Evolutionary conservation across 2,888 invertebrate genomes (phyloP), one percentile per base, ranked within the genome.

Genomic region (Tetranychus truncatus): DNA sequence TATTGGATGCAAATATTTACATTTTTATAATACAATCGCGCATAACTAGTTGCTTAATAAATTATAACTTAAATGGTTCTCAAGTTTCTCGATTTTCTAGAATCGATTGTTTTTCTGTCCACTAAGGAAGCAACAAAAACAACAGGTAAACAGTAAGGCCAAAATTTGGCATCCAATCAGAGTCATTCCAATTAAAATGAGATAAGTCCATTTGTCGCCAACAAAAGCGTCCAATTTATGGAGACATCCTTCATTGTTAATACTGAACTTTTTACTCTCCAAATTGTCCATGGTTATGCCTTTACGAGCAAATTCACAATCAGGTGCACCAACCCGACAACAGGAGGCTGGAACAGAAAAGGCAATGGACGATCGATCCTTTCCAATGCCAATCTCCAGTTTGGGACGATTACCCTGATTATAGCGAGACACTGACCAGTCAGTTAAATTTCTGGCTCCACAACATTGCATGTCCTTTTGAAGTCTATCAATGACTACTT

Each of bases 391-490:
- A 66, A 45, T 34, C 7, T 75, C 73, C 3, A 45, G 6, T n/a
- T 77, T 66, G 4, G 75, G 15, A 34, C 72, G 24, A 65, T 73
- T 76, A 1, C 44, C 21, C 15, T 74, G 44, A 66, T 77, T 75
- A 45, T 75, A 76, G 18, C 45, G 44, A 4, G 87, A 88, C 20
- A 86, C 72, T 8, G 72, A 20, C 77, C 77, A 77, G n/a, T 77
- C 77, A 18, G 46, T 34, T 46, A 74, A 67, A 66, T 74, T 74
- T 9, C 15, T 66, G 21, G 72, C 72, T 20, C 77, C 77, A 65
- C 77, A 77, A 66, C 77, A 77, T 24, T 66, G 21, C 24, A 77
- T 75, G 24, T 77, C 71, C 8, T 69, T 21, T 74, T 77, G 77
- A 18, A 77, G 74, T 45, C 75, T 69, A 71, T 77, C 77, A 45